phyloP scores from a whole-genome alignment of 2,888 invertebrate species.

The Parnassius apollo region DNA sequence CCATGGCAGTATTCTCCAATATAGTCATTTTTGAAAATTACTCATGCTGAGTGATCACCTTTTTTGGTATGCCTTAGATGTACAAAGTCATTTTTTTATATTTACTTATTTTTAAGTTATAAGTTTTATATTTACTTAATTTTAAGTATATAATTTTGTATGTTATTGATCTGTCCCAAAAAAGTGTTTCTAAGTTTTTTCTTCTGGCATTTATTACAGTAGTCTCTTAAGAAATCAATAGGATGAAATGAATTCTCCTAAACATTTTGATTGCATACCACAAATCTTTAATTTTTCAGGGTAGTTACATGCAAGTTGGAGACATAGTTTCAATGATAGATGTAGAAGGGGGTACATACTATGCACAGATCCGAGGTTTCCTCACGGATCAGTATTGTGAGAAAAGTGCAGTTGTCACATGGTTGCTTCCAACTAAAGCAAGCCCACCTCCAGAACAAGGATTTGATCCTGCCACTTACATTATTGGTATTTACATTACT shows the following conservation, averaged over 20 bases:
- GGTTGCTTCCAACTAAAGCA: slow-evolving; percentile 92
- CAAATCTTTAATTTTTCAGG: slow-evolving; percentile 60
- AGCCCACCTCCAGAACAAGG: slow-evolving; percentile 88
- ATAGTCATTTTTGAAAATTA: no score
- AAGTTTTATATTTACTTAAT: no score
- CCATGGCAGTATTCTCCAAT: no score
- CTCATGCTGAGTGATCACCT: no score
- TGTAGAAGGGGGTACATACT: slow-evolving; percentile 88
- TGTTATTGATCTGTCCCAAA: no score
- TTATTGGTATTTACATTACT: slow-evolving; percentile 84
- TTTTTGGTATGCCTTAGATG: no score
- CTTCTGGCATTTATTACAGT: not conserved
- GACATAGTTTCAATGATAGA: slow-evolving; percentile 94
- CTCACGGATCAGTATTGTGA: slow-evolving; percentile 95
- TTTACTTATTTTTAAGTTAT: no score
- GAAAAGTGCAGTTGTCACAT: slow-evolving; percentile 95
- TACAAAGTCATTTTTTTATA: no score
- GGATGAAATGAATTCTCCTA: no score
- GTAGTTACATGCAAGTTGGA: slow-evolving; percentile 92
- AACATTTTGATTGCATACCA: no score
- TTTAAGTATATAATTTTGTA: no score
- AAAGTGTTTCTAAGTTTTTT: not conserved
- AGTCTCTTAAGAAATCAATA: no score
- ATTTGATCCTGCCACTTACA: slow-evolving; percentile 94
- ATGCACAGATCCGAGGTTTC: slow-evolving; percentile 94